Percentiles rank a stretch among this genome's conserved stretches.
Conservation (phyloP, 2,797 vertebrate genomes). For the Galagoides demidoff region DNA sequence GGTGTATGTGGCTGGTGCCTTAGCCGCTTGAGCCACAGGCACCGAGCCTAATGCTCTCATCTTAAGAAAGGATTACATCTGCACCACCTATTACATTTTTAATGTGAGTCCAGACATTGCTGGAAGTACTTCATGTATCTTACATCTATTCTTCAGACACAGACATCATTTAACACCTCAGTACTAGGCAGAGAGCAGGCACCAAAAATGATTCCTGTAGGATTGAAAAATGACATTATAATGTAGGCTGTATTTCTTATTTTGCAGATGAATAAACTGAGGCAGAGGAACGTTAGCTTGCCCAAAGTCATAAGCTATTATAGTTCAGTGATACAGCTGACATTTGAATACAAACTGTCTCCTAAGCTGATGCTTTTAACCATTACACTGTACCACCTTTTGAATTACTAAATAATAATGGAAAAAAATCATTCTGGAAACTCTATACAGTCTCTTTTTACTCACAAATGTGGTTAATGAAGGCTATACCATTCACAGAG, state of each 20-base stretch:
- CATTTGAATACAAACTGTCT: background rate
- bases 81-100: conserved; percentile 6
- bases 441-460: background rate
- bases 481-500: background rate
- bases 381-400: background rate
- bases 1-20: too few relatives aligned
- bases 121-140: background rate
- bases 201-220: background rate
- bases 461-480: background rate
- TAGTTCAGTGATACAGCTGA: background rate
- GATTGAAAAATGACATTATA: background rate
- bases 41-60: background rate
- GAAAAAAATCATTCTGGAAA: background rate
- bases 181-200: background rate
- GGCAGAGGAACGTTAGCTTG: background rate
- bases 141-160: background rate
- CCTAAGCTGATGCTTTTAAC: background rate
- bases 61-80: conserved; percentile 14
- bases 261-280: background rate
- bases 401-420: conserved; percentile 16
- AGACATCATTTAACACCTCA: background rate
- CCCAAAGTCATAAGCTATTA: background rate
- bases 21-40: too few relatives aligned
- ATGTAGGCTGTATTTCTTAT: background rate
- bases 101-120: background rate